A percentile compares a stretch with the other conserved stretches of the same genome.
Conservation (phyloP, 2,797 vertebrate genomes). For the Gobio occitaniae region DNA sequence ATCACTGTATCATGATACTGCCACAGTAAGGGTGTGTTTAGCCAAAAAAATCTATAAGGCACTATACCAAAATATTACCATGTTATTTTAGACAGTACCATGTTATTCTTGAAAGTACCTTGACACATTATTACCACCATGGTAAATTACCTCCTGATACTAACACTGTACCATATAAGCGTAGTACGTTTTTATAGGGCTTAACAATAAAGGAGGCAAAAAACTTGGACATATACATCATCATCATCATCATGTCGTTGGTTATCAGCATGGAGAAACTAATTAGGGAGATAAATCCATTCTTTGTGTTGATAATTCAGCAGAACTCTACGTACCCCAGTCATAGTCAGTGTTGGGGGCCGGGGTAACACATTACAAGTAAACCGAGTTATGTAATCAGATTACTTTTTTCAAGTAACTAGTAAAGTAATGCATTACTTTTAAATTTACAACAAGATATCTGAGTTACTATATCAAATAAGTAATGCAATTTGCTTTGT, state of each 20-base stretch:
- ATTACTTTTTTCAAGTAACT: too few relatives aligned
- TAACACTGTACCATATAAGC: background rate
- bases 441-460: too few relatives aligned
- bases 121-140: background rate
- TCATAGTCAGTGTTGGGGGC: background rate
- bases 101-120: background rate
- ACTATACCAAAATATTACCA: background rate
- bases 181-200: background rate
- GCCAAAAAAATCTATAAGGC: background rate
- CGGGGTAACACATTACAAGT: too few relatives aligned
- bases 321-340: background rate
- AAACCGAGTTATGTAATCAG: too few relatives aligned
- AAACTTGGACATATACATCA: background rate
- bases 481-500: too few relatives aligned
- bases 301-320: background rate
- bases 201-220: background rate
- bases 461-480: too few relatives aligned
- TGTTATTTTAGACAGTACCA: background rate
- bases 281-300: constrained; percentile 15
- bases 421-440: too few relatives aligned
- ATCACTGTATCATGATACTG: background rate
- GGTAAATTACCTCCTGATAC: background rate
- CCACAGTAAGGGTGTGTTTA: background rate
- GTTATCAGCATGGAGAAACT: background rate
- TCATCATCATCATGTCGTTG: background rate